Evolutionary conservation across 2,888 invertebrate species (phyloP), one percentile per base, ranked within the genome.

Genomic region (Netelia melanura): DNA sequence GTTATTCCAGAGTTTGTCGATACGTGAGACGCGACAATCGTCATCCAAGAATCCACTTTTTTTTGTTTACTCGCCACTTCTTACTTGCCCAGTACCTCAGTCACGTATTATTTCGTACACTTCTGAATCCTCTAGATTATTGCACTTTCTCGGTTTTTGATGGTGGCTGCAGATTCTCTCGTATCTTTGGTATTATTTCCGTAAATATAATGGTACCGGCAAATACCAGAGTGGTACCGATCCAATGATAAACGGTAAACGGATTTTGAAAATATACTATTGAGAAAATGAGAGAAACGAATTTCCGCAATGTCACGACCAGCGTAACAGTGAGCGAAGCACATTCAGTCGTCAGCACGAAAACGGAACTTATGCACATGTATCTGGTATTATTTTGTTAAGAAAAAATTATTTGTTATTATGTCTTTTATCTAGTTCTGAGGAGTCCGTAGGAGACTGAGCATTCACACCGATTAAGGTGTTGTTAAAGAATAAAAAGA

Each of bases 241-340:
- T 90, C 98, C 99, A 98, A 93, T 99, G 99, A 65, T 96, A 96
- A 0, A 96, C 9, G 0, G 99, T 99, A 92, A 99, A 99, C 0
- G 98, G 97, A 95, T 99, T 99, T 89, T 96, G 95, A 93, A 99
- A 99, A 94, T 99, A 98, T 70, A 98, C 90, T 88, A 99, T 98
- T 0, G 99, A 99, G 92, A 99, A 97, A n/a, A 99, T 94, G 54
- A 99, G 95, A 0, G 99, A 99, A 48, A 98, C 95, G 92, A 99
- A 99, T 94, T 99, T 99, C 71, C 99, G 95, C 77, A 99, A 94
- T 0, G 99, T 99, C 44, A 99, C 97, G 0, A 99, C 98, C 88
- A 99, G 95, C 0, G 99, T 99, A 1, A 99, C 99, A 0, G 98
- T 98, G 64, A 99, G 94, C 0, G 99, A 98, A 0, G 98, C 96